Conservation (phyloP, 2,113 vertebrate species). For the Charadrius vociferus region DNA sequence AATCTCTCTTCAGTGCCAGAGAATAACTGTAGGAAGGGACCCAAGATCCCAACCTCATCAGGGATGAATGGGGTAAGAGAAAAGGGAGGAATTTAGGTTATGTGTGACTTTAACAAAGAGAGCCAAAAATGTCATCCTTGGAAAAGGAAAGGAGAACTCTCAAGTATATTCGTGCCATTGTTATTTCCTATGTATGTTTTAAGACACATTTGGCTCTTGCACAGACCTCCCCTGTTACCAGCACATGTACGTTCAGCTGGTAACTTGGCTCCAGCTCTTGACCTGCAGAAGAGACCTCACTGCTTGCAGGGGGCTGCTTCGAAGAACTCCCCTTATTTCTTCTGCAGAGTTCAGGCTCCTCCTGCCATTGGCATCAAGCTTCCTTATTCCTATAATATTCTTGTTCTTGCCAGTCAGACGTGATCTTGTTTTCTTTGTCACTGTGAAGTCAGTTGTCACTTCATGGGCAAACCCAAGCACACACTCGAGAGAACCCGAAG, state of each 20-base stretch:
- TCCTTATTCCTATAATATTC: not conserved
- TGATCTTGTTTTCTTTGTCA: not conserved
- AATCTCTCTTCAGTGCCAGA: not conserved
- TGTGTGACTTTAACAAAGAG: not conserved
- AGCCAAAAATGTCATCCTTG: not conserved
- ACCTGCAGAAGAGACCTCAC: not conserved
- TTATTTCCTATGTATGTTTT: not conserved
- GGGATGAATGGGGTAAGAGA: not conserved
- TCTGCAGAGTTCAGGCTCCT: not conserved
- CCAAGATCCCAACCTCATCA: not conserved
- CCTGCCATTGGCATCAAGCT: not conserved
- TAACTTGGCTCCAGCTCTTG: not conserved
- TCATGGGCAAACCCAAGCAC: not conserved
- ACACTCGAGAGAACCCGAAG: not conserved
- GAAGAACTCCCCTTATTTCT: not conserved
- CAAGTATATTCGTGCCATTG: not conserved
- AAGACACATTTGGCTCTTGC: not conserved
- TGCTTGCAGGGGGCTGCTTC: not conserved
- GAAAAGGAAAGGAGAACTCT: not conserved
- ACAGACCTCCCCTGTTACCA: not conserved
- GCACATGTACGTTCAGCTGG: not conserved
- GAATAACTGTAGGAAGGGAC: not conserved
- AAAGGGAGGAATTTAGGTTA: not conserved
- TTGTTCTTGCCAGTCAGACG: not conserved
- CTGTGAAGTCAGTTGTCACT: not conserved